These are phyloP conservation scores for Drosophila putrida DNA, from an alignment of 2,888 invertebrate species.

Conservation along the genomic window DNA sequence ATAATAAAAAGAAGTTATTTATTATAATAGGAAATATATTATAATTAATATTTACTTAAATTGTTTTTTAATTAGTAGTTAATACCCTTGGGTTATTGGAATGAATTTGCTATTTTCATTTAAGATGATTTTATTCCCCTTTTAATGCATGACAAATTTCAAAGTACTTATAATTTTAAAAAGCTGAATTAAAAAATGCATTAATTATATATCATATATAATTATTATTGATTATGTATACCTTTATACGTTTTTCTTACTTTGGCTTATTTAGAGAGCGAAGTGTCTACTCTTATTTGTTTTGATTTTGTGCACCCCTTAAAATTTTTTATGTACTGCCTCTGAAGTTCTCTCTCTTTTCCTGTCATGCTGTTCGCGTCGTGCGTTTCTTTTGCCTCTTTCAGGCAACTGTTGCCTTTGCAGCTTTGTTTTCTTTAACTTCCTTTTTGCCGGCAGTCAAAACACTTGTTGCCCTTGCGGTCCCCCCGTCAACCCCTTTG, in stretches of 20 bases:
- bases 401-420: slow-evolving; percentile 59
- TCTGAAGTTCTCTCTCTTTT: slow-evolving; percentile 4
- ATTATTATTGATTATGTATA: no score
- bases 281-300: no score
- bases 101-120: no score
- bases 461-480: slow-evolving; percentile 49
- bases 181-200: no score
- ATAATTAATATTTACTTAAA: background rate
- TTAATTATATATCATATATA: no score
- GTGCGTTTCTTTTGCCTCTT: slow-evolving; percentile 27
- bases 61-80: no score
- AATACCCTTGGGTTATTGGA: no score
- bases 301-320: background rate
- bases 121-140: no score
- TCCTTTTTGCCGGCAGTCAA: slow-evolving; percentile 48
- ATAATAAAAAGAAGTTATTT: background rate
- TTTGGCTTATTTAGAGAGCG: no score
- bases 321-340: background rate
- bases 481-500: background rate
- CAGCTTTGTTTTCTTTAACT: slow-evolving; percentile 39
- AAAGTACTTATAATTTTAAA: no score
- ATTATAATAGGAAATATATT: background rate
- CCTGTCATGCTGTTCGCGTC: slow-evolving; percentile 6
- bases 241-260: no score
- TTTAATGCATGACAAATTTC: no score